These are phyloP conservation scores for Xestoiulus laeticollis DNA, from an alignment of 2,888 invertebrate species.

Conservation along the genomic window DNA sequence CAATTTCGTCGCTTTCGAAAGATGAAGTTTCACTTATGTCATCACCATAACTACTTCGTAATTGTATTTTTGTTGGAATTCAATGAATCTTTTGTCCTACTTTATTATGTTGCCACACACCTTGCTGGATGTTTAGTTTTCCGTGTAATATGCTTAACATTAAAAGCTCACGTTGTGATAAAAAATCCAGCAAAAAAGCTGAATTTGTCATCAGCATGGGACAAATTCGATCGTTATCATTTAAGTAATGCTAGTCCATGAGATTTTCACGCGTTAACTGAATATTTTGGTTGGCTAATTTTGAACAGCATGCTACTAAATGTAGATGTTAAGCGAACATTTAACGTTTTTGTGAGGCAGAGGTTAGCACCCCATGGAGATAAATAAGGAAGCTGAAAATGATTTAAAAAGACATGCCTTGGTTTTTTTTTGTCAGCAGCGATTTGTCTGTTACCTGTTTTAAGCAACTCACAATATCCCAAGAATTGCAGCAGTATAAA, in stretches of 20 bases:
- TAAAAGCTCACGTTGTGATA: background rate
- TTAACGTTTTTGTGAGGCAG: background rate
- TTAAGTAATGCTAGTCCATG: background rate
- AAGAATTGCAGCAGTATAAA: too few relatives aligned
- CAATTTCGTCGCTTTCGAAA: too few relatives aligned
- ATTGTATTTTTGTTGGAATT: too few relatives aligned
- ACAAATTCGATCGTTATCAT: background rate
- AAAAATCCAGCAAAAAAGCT: background rate
- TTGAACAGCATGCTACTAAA: background rate
- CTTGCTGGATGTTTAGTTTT: background rate
- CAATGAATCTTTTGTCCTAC: too few relatives aligned
- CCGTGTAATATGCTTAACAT: background rate
- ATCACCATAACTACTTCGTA: too few relatives aligned
- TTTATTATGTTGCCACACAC: background rate
- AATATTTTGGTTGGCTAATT: background rate
- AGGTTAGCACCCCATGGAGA: background rate
- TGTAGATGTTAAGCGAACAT: background rate
- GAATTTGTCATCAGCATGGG: background rate
- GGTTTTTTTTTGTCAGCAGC: too few relatives aligned
- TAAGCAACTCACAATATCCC: too few relatives aligned
- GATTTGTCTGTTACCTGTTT: too few relatives aligned
- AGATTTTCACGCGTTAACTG: conserved; percentile 9
- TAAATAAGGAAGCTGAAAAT: background rate
- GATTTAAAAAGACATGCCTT: too few relatives aligned
- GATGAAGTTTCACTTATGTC: too few relatives aligned